Conservation (phyloP, 1,140 invertebrate species). For the Aphelinus certus region DNA sequence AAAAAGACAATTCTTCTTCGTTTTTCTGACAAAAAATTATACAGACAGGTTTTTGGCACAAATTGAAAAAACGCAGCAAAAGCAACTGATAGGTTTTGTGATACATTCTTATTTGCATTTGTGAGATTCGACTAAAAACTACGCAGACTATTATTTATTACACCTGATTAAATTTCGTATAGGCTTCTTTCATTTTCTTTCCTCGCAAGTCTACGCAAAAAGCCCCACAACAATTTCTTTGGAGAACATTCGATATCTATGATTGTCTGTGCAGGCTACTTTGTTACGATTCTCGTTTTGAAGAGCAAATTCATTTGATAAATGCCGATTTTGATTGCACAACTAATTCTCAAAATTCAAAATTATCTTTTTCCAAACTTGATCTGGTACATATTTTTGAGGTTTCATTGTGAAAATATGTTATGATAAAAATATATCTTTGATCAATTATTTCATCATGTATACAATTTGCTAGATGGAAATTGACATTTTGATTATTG, state of each 20-base stretch:
- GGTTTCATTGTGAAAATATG: not conserved
- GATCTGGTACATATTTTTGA: not conserved
- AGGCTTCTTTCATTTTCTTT: not conserved
- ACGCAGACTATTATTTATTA: not conserved
- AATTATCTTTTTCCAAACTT: too few species aligned
- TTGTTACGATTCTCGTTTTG: not conserved
- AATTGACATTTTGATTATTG: conserved; percentile 14
- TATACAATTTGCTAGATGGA: conserved; percentile 10
- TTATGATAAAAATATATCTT: conserved; percentile 9
- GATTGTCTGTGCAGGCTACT: conserved; percentile 32
- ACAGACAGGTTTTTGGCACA: conserved; percentile 24
- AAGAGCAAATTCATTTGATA: not conserved
- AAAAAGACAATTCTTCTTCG: conserved; percentile 5
- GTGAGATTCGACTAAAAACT: not conserved
- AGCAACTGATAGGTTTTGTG: not conserved
- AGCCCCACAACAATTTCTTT: not conserved
- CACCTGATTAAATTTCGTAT: not conserved
- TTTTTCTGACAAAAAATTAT: not conserved
- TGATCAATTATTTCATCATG: not conserved
- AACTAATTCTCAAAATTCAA: too few species aligned
- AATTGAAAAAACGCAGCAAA: conserved; percentile 23
- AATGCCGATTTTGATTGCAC: too few species aligned
- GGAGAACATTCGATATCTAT: conserved; percentile 20
- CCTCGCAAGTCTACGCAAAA: not conserved
- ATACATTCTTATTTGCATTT: not conserved